A percentile compares a stretch with the other conserved stretches of the same genome.
Conservation (phyloP, 2,888 invertebrate genomes). For the Charanyca ferruginea region DNA sequence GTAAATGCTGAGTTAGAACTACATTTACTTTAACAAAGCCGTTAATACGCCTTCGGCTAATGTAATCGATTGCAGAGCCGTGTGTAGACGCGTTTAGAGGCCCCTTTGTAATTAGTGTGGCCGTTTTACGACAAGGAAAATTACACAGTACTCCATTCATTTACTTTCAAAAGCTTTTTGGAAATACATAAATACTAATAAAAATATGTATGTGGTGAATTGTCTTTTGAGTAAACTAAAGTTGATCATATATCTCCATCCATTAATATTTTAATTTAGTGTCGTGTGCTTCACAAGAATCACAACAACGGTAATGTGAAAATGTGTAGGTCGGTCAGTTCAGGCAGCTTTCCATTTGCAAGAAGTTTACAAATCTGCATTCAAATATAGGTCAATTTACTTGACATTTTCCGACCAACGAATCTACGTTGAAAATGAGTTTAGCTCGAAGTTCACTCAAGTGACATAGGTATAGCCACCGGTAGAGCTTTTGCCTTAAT, state of each 20-base stretch:
- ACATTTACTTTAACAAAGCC: conserved; percentile 43
- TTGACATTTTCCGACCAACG: conserved; percentile 11
- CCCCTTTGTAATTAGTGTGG: conserved; percentile 47
- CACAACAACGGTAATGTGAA: conserved; percentile 3
- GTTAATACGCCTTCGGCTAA: conserved; percentile 42
- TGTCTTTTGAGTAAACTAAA: too few species aligned
- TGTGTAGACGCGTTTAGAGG: conserved; percentile 35
- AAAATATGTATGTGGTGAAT: too few species aligned
- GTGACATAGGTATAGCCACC: conserved; percentile 14
- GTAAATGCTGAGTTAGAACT: conserved; percentile 34
- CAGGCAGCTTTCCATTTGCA: conserved; percentile 23
- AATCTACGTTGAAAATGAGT: conserved; percentile 26
- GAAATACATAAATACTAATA: background rate
- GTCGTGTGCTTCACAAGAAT: background rate
- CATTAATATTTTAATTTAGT: background rate
- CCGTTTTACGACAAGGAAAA: conserved; percentile 17
- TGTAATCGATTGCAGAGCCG: conserved; percentile 49
- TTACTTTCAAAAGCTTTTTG: conserved; percentile 4
- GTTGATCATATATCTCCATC: too few species aligned
- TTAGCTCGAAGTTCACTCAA: conserved; percentile 13
- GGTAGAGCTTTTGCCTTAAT: conserved; percentile 14
- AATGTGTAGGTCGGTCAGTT: conserved; percentile 19
- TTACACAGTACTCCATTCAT: conserved; percentile 21
- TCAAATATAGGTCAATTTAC: conserved; percentile 44
- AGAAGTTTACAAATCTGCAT: conserved; percentile 35